A percentile compares a stretch with the other conserved stretches of the same genome.
Evolutionary conservation across 2,888 invertebrate species (phyloP).

Genomic region (Ptychoptera albimana): DNA sequence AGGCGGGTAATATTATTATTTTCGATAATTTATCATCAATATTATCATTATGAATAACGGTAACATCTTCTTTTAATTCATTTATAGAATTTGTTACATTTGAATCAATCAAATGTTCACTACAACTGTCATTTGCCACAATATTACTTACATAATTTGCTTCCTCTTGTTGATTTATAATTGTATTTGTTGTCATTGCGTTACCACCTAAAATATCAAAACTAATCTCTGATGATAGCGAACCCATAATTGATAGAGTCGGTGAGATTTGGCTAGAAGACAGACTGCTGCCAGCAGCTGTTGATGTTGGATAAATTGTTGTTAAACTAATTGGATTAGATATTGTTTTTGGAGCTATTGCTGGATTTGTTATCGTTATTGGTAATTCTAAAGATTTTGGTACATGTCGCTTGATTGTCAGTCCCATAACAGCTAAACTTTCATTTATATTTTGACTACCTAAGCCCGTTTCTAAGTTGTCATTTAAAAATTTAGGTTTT

Average conservation of each 20-base stretch:
- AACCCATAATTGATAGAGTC: slow-evolving; percentile 5
- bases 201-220: not conserved
- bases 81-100: no score
- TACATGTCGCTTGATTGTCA: slow-evolving; percentile 34
- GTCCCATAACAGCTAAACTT: slow-evolving; percentile 41
- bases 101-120: no score
- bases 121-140: no score
- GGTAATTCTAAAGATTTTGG: slow-evolving; percentile 58
- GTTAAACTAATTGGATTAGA: slow-evolving; percentile 12
- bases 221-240: no score
- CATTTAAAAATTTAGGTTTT: no score
- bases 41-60: no score
- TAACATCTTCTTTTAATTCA: no score
- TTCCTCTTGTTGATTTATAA: no score
- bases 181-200: slow-evolving; percentile 1
- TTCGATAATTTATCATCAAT: no score
- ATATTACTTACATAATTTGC: no score
- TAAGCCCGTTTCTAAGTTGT: slow-evolving; percentile 3
- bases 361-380: slow-evolving; percentile 61
- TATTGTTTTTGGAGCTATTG: slow-evolving; percentile 40
- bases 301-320: slow-evolving; percentile 10
- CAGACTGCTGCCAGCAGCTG: not conserved
- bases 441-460: slow-evolving; percentile 31
- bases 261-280: slow-evolving; percentile 9
- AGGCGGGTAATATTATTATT: no score